Conservation (phyloP, 2,113 vertebrate genomes). For the Grus americana region DNA sequence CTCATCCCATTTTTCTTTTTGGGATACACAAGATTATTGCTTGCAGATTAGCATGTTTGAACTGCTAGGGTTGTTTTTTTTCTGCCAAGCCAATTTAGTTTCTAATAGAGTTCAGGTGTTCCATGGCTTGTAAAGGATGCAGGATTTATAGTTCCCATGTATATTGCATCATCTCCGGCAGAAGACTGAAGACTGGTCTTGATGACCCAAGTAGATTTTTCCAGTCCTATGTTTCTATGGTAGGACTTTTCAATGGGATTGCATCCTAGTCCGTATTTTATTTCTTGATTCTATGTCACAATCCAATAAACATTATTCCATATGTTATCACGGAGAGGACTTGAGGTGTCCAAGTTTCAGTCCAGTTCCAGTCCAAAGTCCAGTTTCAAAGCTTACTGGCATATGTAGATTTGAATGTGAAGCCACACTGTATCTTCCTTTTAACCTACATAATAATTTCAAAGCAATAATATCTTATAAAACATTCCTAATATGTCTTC, state of each 20-base stretch:
- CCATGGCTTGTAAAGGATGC: not conserved
- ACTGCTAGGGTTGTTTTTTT: not conserved
- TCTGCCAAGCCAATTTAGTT: not conserved
- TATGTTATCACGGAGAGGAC: not conserved
- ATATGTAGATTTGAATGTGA: not conserved
- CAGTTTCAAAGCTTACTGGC: not conserved
- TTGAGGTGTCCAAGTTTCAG: not conserved
- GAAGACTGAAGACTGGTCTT: not conserved
- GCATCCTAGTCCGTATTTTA: not conserved
- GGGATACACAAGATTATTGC: not conserved
- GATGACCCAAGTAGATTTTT: not conserved
- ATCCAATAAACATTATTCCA: not conserved
- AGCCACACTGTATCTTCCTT: not conserved
- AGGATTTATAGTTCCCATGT: not conserved
- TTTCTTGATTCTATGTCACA: not conserved
- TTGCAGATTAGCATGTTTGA: not conserved
- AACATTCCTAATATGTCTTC: not conserved
- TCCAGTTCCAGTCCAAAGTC: not conserved
- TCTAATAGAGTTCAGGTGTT: not conserved
- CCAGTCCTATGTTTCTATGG: not conserved
- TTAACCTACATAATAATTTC: not conserved
- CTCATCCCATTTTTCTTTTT: not conserved
- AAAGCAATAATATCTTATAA: not conserved
- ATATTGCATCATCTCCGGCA: not conserved
- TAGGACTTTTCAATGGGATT: not conserved